Conservation (phyloP, 2,797 vertebrate genomes). For the Babyrousa celebensis region DNA sequence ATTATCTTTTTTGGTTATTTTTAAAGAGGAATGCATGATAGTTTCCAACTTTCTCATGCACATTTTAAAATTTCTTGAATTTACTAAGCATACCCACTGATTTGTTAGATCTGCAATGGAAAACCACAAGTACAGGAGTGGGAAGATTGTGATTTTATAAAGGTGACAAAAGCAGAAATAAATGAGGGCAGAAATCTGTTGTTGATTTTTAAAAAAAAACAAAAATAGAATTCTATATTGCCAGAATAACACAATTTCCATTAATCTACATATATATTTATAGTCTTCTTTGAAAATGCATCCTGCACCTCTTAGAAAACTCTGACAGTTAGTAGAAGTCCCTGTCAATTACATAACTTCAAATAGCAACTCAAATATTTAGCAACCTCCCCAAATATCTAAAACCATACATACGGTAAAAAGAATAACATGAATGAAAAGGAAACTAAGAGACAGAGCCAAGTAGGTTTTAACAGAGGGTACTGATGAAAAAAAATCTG, state of each 20-base stretch:
- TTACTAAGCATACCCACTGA: conserved; percentile 74
- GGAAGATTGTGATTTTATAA: conserved; percentile 83
- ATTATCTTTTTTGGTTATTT: conserved; percentile 39
- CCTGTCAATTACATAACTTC: conserved; percentile 77
- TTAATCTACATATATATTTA: conserved; percentile 84
- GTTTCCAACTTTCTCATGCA: conserved; percentile 24
- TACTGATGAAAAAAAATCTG: conserved; percentile 18
- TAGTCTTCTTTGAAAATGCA: conserved; percentile 74
- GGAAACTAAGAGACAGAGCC: conserved; percentile 25
- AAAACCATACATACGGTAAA: conserved; percentile 40
- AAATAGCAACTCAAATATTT: conserved; percentile 70
- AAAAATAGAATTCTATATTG: conserved; percentile 79
- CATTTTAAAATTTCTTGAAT: conserved; percentile 76
- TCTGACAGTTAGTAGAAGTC: conserved; percentile 69
- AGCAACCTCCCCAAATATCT: conserved; percentile 15
- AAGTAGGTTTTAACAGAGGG: not conserved
- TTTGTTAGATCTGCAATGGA: conserved; percentile 81
- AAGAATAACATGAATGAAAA: conserved; percentile 71
- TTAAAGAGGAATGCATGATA: conserved; percentile 39
- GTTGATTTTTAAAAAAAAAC: conserved; percentile 38
- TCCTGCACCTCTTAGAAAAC: conserved; percentile 75
- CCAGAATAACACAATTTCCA: conserved; percentile 82
- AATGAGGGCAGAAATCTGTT: conserved; percentile 80
- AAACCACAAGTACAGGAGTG: conserved; percentile 82
- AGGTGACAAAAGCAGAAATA: conserved; percentile 82